These are phyloP conservation scores for Drosophila ironensis DNA, from an alignment of 1,140 invertebrate genomes.

Conservation along the genomic window DNA sequence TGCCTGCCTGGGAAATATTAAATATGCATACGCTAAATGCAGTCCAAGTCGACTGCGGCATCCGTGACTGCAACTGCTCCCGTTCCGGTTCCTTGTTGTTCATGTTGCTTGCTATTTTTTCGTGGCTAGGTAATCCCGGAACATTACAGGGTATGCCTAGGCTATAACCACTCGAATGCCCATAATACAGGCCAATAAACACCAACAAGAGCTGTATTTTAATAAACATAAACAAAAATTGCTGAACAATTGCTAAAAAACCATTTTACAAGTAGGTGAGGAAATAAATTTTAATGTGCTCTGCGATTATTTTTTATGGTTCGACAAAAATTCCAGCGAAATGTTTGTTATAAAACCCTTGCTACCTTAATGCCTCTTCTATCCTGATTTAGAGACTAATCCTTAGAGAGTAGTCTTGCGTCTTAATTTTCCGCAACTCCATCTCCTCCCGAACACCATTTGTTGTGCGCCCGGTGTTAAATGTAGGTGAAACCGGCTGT, in stretches of 20 bases:
- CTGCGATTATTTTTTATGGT: no score
- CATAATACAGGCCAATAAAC: no score
- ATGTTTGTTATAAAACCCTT: no score
- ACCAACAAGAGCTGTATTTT: no score
- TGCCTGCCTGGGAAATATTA: conserved; percentile 53
- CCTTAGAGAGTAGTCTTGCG: background rate
- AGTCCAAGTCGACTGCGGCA: conserved; percentile 31
- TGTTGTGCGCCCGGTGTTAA: conserved; percentile 28
- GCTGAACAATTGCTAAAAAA: no score
- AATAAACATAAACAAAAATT: no score
- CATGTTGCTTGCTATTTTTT: background rate
- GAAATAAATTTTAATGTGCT: no score
- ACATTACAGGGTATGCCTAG: background rate
- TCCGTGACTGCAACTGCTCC: conserved; percentile 17
- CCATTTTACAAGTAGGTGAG: no score
- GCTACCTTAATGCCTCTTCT: no score
- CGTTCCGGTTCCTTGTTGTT: background rate
- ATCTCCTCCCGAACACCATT: no score
- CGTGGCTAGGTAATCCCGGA: background rate
- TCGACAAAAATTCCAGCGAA: no score
- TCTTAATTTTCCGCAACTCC: background rate
- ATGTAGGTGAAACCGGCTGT: conserved; percentile 73
- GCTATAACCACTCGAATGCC: background rate
- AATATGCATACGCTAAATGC: conserved; percentile 64
- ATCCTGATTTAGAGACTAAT: no score